Percentiles rank a stretch among this genome's conserved stretches.
Evolutionary conservation across 2,797 vertebrate genomes (phyloP).

Genomic region (Lerista edwardsae): DNA sequence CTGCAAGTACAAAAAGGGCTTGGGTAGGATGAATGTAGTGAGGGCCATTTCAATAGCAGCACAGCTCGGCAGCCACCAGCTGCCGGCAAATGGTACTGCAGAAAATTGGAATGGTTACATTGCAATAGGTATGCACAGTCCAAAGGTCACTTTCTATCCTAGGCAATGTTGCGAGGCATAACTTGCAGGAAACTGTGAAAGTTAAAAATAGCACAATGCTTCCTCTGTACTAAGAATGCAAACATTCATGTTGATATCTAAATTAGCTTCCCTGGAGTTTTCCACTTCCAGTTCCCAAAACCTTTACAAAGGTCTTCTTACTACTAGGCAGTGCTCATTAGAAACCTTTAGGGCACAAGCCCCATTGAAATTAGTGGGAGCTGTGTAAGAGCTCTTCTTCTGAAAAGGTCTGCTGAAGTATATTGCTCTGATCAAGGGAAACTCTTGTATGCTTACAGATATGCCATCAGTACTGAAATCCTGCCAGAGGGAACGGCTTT

Average conservation of each 20-base stretch:
- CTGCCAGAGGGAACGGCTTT: background rate
- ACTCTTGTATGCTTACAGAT: background rate
- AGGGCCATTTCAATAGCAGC: background rate
- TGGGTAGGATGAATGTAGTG: background rate
- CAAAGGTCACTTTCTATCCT: constrained; percentile 1
- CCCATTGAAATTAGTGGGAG: background rate
- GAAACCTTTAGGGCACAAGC: background rate
- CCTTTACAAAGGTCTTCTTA: background rate
- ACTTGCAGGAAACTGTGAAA: background rate
- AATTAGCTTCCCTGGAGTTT: background rate
- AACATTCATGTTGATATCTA: background rate
- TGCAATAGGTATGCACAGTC: background rate
- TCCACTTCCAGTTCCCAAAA: background rate
- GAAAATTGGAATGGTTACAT: background rate
- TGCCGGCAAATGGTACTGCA: constrained; percentile 51
- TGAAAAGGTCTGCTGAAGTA: background rate
- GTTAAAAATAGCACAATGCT: constrained; percentile 12
- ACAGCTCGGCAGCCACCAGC: constrained; percentile 55
- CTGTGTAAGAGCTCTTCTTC: background rate
- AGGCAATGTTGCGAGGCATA: background rate
- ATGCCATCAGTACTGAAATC: background rate
- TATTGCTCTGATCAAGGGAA: constrained; percentile 1
- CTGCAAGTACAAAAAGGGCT: background rate
- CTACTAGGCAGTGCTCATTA: background rate
- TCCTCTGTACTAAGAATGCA: background rate